Percentiles rank a stretch among this genome's conserved stretches.
These are phyloP conservation scores for Actias luna DNA, from an alignment of 2,888 invertebrate genomes.

Conservation along the genomic window DNA sequence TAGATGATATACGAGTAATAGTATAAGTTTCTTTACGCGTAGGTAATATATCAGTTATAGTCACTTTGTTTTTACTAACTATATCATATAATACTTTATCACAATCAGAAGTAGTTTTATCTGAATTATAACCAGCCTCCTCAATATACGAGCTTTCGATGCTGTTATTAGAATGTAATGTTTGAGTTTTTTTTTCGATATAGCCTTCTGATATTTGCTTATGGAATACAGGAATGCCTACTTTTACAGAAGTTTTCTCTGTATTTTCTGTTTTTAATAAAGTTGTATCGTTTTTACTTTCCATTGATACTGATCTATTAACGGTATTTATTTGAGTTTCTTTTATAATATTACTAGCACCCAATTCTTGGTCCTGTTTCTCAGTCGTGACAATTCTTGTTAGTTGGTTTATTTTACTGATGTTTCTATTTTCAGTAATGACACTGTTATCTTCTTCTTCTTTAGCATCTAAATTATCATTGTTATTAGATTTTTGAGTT, in stretches of 20 bases:
- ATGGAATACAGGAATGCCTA: constrained; percentile 29
- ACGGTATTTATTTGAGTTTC: constrained; percentile 15
- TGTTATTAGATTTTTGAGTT: background rate
- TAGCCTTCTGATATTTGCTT: constrained; percentile 20
- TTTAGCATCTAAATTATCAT: background rate
- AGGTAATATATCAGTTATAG: background rate
- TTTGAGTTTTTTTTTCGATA: background rate
- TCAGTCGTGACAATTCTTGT: constrained; percentile 16
- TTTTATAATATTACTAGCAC: constrained; percentile 16
- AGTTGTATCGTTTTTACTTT: constrained; percentile 18
- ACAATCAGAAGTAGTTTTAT: background rate
- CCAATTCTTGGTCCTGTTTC: background rate
- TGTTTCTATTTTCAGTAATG: background rate
- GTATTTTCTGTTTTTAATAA: constrained; percentile 24
- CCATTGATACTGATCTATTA: constrained; percentile 16
- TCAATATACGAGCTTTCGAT: background rate
- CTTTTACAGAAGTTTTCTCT: constrained; percentile 25
- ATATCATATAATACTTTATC: background rate
- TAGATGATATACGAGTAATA: background rate
- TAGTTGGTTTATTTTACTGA: constrained; percentile 12
- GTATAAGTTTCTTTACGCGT: background rate
- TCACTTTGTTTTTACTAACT: background rate
- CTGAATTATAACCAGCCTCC: background rate
- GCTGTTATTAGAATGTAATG: background rate
- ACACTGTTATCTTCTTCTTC: background rate